Conservation (phyloP, 1,140 invertebrate species). For the Zaprionus ghesquierei region DNA sequence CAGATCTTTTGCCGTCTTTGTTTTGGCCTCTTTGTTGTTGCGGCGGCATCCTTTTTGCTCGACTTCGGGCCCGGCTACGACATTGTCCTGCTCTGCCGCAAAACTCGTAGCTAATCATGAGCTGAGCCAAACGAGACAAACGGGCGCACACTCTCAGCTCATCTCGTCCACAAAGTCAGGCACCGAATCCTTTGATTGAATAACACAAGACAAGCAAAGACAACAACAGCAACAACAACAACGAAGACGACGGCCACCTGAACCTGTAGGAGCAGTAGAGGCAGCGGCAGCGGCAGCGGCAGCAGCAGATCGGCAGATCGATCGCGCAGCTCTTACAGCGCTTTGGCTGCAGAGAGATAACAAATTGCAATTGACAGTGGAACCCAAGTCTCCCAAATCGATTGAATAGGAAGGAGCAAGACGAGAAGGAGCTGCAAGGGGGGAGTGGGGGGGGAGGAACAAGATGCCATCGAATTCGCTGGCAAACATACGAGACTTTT, state of each 20-base stretch:
- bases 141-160: slow-evolving; percentile 9
- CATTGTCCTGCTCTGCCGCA: slow-evolving; percentile 43
- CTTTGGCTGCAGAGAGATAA: slow-evolving; percentile 57
- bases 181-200: slow-evolving; percentile 38
- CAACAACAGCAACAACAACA: slow-evolving; percentile 4
- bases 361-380: slow-evolving; percentile 82
- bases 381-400: slow-evolving; percentile 41
- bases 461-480: slow-evolving; percentile 73
- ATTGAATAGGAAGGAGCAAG: slow-evolving; percentile 32
- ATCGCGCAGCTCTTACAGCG: slow-evolving; percentile 29
- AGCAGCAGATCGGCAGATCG: slow-evolving; percentile 2
- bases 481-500: slow-evolving; percentile 49
- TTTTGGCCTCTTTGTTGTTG: slow-evolving; percentile 31
- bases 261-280: background rate
- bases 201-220: slow-evolving; percentile 7
- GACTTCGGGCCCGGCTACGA: background rate
- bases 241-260: slow-evolving; percentile 4
- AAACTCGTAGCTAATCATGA: slow-evolving; percentile 45
- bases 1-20: slow-evolving; percentile 64
- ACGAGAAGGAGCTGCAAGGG: no score
- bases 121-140: slow-evolving; percentile 18
- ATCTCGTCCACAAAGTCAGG: slow-evolving; percentile 15
- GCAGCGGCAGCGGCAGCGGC: background rate
- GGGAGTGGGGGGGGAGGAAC: slow-evolving; percentile 11
- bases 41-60: slow-evolving; percentile 32